Evolutionary conservation across 2,797 vertebrate species (phyloP), one percentile per base, ranked within the genome.

Genomic region (Myripristis jacobus): DNA sequence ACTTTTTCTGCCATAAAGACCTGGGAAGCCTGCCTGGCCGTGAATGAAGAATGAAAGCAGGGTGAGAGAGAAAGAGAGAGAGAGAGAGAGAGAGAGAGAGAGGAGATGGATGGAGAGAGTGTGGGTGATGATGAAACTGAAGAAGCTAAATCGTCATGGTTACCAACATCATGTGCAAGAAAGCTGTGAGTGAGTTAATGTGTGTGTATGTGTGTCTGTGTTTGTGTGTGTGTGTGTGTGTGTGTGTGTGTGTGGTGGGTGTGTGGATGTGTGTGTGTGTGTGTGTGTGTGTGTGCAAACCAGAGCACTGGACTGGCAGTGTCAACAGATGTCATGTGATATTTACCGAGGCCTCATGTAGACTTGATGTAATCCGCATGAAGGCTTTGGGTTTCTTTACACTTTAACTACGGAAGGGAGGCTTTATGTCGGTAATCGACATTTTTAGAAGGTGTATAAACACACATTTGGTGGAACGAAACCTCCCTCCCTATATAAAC

Each of bases 121-220:
- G 91, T 91, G 90, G 89, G 91, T 91, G 89, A 87, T 81, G 87
- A 77, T 86, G 81, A 87, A 84, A 86, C 82, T 83, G 81, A 81
- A 88, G 87, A 84, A 82, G 88, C 81, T 84, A 73, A 81, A 91
- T 91, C 79, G 91, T 90, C 91, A 92, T 92, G 89, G 89, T 92
- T 91, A 92, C 91, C 85, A 84, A 71, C 29, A 19, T 66, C 41
- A 56, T 67, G 68, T 84, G 79, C 74, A 72, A 69, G 44, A 74
- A 72, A 69, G 53, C 73, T 71, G 69, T 51, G 9, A 34, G 51
- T 13, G n/a, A n/a, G n/a, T n/a, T n/a, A n/a, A n/a, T n/a, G n/a
- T n/a, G n/a, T n/a, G n/a, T n/a, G n/a, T n/a, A n/a, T n/a, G n/a
- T n/a, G 18, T 22, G 3, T 57, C 43, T 48, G 31, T 70, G 63